Evolutionary conservation across 2,113 vertebrate genomes (phyloP), one percentile per base, ranked within the genome.

Genomic region (Toxotes jaculatrix): DNA sequence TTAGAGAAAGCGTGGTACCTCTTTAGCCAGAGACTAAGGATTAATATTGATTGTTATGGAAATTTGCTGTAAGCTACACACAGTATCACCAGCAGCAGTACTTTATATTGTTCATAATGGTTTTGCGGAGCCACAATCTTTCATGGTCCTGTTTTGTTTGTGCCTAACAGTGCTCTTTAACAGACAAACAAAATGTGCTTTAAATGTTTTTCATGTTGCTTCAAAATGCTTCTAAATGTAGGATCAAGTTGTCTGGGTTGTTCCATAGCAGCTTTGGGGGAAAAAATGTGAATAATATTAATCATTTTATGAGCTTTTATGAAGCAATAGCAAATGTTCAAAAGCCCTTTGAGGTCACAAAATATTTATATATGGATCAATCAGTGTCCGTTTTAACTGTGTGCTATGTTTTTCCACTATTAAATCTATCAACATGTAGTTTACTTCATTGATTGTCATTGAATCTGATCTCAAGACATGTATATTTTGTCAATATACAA

Each of bases 391-490:
- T 62, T 59, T 71, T 27, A 59, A 56, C 0, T 23, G 17, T 40
- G 43, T 74, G 14, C 53, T n/a, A 32, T 70, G 45, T 49, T 49
- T 21, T 56, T 62, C 10, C n/a, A 21, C 34, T n/a, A 45, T 32
- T 64, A 79, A 75, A 84, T 63, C 49, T 16, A 67, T 74, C 32
- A 45, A 43, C 43, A 76, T 65, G 2, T 12, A 23, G 11, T 74
- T 70, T 80, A 31, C 63, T n/a, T 36, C 13, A 84, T 69, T 62
- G 70, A 76, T 86, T 43, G 55, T 17, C 13, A 53, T 21, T 76
- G 2, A 21, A 59, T 49, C 9, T 59, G 7, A 76, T 78, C 59
- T 57, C 36, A 51, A n/a, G 56, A 36, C 12, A 56, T 63, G 62
- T 49, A 3, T 64, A 45, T n/a, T 43, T 64, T 62, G 65, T 82